Evolutionary conservation across 2,113 vertebrate genomes (phyloP).

Genomic region (Sprattus sprattus): DNA sequence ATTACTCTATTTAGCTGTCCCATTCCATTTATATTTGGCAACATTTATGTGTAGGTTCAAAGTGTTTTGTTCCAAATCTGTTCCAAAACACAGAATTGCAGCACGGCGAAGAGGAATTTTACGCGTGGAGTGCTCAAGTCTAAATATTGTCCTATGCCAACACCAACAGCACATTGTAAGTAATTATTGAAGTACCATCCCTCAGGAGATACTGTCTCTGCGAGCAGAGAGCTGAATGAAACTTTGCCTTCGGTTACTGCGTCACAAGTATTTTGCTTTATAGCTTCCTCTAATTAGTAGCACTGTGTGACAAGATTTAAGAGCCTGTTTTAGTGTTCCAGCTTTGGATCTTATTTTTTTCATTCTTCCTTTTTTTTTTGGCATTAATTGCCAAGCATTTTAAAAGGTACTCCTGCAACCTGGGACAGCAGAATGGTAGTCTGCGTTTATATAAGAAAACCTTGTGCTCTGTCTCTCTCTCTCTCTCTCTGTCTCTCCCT

Average conservation of each 20-base stretch:
- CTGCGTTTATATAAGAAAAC: not conserved
- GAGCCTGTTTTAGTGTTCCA: slow-evolving; percentile 17
- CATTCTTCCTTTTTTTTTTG: not conserved
- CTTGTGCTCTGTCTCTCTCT: not conserved
- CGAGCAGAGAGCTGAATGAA: slow-evolving; percentile 28
- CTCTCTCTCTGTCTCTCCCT: not conserved
- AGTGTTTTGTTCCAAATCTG: not conserved
- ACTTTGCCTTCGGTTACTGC: slow-evolving; percentile 42
- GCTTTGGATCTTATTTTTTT: slow-evolving; percentile 21
- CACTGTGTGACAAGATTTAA: slow-evolving; percentile 17
- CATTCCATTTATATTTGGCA: not conserved
- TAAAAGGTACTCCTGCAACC: not conserved
- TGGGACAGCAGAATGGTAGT: not conserved
- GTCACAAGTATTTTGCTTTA: slow-evolving; percentile 44
- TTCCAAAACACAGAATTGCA: not conserved
- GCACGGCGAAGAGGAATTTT: not conserved
- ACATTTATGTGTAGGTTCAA: not conserved
- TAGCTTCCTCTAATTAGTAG: slow-evolving; percentile 35
- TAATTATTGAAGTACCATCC: slow-evolving; percentile 47
- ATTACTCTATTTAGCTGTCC: not conserved
- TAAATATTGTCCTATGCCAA: slow-evolving; percentile 43
- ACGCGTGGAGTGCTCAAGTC: slow-evolving; percentile 31
- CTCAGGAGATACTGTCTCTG: slow-evolving; percentile 25
- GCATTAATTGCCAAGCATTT: not conserved
- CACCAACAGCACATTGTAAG: slow-evolving; percentile 39